phyloP scores from a whole-genome alignment of 1,140 invertebrate genomes.

The Eufriesea mexicana region DNA sequence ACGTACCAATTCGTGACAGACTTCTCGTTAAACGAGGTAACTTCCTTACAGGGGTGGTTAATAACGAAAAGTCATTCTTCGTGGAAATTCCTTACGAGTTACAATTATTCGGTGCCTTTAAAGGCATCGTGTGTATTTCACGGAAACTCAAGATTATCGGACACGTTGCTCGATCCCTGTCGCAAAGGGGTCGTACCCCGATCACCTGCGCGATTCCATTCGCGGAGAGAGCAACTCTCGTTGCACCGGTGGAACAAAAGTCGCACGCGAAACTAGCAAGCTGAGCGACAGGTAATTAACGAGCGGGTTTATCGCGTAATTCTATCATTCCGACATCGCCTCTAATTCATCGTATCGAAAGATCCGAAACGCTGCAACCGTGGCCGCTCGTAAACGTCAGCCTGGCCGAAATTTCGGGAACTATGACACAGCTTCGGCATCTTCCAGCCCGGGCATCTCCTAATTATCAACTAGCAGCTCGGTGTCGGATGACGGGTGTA shows the following conservation, averaged over 20 bases:
- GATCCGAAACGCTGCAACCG: constrained; percentile 12
- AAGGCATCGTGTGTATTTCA: too few relatives aligned
- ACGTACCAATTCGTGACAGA: too few relatives aligned
- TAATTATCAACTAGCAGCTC: constrained; percentile 73
- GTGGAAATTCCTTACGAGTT: too few relatives aligned
- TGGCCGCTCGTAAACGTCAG: constrained; percentile 59
- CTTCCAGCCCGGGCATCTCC: constrained; percentile 61
- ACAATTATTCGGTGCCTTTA: too few relatives aligned
- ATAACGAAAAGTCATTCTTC: too few relatives aligned
- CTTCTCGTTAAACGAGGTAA: too few relatives aligned
- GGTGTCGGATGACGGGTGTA: constrained; percentile 75
- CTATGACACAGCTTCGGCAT: constrained; percentile 60
- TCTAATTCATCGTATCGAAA: background rate
- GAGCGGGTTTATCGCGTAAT: background rate
- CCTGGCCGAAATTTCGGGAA: constrained; percentile 33
- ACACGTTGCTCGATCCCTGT: background rate
- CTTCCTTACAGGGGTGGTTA: too few relatives aligned
- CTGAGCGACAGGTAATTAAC: background rate
- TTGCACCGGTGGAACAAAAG: background rate
- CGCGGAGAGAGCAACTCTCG: background rate
- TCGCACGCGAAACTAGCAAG: background rate
- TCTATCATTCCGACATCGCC: background rate
- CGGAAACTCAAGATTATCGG: background rate
- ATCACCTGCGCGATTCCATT: background rate
- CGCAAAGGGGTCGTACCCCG: background rate